Base-by-base conservation (phyloP, 1,140 invertebrate genomes). In the Fopius arisanus region DNA sequence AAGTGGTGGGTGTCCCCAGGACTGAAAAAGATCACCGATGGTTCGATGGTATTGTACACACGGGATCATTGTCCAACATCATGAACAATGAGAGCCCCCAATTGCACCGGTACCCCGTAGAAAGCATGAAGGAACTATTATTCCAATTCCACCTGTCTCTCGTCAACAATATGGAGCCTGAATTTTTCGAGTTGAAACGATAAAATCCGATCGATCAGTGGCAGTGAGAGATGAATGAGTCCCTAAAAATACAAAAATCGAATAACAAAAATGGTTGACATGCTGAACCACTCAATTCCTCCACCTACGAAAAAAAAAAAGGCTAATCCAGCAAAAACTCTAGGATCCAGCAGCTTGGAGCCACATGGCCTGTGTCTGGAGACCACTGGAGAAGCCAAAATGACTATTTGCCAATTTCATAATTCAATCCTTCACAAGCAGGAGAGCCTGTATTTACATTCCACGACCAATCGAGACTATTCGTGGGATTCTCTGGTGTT, bases 1-100 rank as follows among this genome's bases (percentile, higher is more conserved):
- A 59, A 26, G 54, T 59, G 19, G 26, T 59, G 7, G 9, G 19
- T 28, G 23, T 59, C 54, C 26, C 6, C 54, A 19, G 10, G 14
- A 23, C 54, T 59, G 54, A 59, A 59, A 59, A 59, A 59, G 54
- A 59, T 59, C 54, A 59, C 23, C n/a, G n/a, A n/a, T n/a, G n/a
- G n/a, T n/a, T n/a, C n/a, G n/a, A n/a, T n/a, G n/a, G n/a, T n/a
- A n/a, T n/a, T n/a, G n/a, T n/a, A n/a, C n/a, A n/a, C n/a, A n/a
- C n/a, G n/a, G 19, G 54, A 59, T 59, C 54, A 59, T 59, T 59
- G 54, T 59, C 26, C 54, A 59, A 26, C 26, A 26, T 59, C 19
- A 23, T 23, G 19, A 0, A 59, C 54, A 59, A 59, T 26, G 23
- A 1, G 54, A 26, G 6, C 54, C 54, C 54, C 19, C 6, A 12